phyloP scores from a whole-genome alignment of 2,797 vertebrate species.

The Liasis olivaceus region DNA sequence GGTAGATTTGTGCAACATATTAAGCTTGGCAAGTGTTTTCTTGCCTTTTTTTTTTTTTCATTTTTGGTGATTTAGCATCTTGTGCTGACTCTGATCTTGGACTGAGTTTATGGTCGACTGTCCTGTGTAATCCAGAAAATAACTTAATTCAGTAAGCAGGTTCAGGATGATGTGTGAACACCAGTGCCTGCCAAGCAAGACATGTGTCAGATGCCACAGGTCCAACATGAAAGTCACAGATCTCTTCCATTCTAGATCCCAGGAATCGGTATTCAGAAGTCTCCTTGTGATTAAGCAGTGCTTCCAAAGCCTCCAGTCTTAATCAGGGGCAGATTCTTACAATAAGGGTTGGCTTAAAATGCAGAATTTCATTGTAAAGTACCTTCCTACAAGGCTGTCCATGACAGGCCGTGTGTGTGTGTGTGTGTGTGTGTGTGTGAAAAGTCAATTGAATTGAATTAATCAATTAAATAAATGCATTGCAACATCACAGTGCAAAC shows the following conservation, averaged over 20 bases:
- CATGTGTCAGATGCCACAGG: background rate
- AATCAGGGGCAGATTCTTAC: background rate
- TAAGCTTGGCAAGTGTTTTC: background rate
- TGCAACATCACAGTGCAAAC: background rate
- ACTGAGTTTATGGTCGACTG: background rate
- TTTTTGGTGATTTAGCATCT: background rate
- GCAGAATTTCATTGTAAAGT: background rate
- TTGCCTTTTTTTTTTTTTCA: background rate
- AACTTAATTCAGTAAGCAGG: background rate
- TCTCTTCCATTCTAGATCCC: background rate
- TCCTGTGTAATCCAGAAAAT: background rate
- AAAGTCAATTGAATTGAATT: background rate
- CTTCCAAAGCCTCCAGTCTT: background rate
- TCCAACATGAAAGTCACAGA: background rate
- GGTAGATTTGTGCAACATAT: background rate
- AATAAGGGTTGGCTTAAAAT: background rate
- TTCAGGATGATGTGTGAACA: background rate
- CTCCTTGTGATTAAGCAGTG: background rate
- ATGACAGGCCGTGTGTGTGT: background rate
- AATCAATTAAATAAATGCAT: background rate
- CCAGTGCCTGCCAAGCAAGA: background rate
- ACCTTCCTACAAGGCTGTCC: background rate
- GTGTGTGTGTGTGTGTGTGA: background rate
- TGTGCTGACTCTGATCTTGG: background rate
- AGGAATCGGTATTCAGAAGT: background rate